phyloP scores from a whole-genome alignment of 2,113 vertebrate genomes.

The Epinephelus fuscoguttatus region DNA sequence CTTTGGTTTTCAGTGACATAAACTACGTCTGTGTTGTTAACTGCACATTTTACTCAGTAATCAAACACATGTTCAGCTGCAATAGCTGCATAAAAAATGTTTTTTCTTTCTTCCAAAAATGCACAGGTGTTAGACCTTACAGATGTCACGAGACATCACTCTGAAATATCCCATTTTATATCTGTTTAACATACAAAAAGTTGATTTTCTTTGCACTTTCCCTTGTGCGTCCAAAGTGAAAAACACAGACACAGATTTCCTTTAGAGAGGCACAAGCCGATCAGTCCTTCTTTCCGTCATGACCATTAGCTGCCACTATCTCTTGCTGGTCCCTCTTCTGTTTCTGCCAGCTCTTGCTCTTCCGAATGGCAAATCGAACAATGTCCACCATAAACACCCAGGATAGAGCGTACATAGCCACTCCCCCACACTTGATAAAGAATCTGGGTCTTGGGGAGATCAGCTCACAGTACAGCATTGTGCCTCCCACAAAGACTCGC shows the following conservation, averaged over 20 bases:
- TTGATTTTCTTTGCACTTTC: slow-evolving; percentile 17
- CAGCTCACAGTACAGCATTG: slow-evolving; percentile 95
- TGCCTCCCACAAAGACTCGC: slow-evolving; percentile 92
- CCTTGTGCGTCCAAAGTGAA: background rate
- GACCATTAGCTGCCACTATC: slow-evolving; percentile 72
- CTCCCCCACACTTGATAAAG: slow-evolving; percentile 92
- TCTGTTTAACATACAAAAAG: slow-evolving; percentile 21
- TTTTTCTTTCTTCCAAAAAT: slow-evolving; percentile 34
- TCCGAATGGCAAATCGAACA: slow-evolving; percentile 89
- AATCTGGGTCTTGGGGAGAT: slow-evolving; percentile 91
- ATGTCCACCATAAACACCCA: slow-evolving; percentile 97
- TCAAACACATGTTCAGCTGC: slow-evolving; percentile 23
- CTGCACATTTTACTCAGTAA: slow-evolving; percentile 13
- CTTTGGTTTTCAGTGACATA: slow-evolving; percentile 63
- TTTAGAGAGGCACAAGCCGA: background rate
- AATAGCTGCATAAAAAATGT: slow-evolving; percentile 8
- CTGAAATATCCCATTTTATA: slow-evolving; percentile 24
- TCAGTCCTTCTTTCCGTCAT: slow-evolving; percentile 83
- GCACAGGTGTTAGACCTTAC: slow-evolving; percentile 8
- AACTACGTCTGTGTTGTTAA: slow-evolving; percentile 32
- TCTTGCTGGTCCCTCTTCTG: slow-evolving; percentile 77
- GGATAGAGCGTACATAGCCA: slow-evolving; percentile 94
- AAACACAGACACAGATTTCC: slow-evolving; percentile 20
- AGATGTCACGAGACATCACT: background rate
- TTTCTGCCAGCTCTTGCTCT: slow-evolving; percentile 87